phyloP scores from a whole-genome alignment of 1,140 invertebrate genomes.

The Lerema accius region DNA sequence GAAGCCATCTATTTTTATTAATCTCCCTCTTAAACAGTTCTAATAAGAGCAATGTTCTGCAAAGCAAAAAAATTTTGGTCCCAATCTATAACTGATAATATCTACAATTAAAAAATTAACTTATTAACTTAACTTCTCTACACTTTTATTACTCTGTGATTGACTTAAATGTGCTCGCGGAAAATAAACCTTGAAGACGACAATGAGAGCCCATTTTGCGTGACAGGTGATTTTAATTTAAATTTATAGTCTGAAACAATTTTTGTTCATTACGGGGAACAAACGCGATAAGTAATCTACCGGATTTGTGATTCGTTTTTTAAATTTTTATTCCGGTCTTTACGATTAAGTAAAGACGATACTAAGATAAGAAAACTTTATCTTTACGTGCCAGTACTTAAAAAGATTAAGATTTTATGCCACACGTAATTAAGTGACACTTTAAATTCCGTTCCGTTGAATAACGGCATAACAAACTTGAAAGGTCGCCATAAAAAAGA shows the following conservation, averaged over 20 bases:
- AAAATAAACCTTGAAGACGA: slow-evolving; percentile 3
- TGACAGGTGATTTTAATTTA: slow-evolving; percentile 18
- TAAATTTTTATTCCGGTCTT: background rate
- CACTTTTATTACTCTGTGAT: background rate
- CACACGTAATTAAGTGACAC: background rate
- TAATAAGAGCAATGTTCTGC: too few relatives aligned
- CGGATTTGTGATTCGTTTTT: background rate
- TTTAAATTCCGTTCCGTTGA: background rate
- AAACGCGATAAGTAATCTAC: slow-evolving; percentile 2
- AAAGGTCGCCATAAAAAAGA: too few relatives aligned
- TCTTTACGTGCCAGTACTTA: background rate
- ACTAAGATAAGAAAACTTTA: slow-evolving; percentile 5
- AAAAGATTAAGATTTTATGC: too few relatives aligned
- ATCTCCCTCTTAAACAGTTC: too few relatives aligned
- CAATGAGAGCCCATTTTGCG: slow-evolving; percentile 24
- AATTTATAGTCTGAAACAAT: slow-evolving; percentile 7
- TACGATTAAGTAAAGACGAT: slow-evolving; percentile 2
- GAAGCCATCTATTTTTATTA: too few relatives aligned
- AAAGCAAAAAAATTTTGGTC: too few relatives aligned
- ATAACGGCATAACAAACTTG: too few relatives aligned
- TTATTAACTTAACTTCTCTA: background rate
- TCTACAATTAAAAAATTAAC: too few relatives aligned
- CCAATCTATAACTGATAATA: too few relatives aligned
- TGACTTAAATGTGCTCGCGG: slow-evolving; percentile 2
- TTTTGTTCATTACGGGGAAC: slow-evolving; percentile 1